Evolutionary conservation across 2,888 invertebrate genomes (phyloP).

Genomic region (Stegana nigrithorax): DNA sequence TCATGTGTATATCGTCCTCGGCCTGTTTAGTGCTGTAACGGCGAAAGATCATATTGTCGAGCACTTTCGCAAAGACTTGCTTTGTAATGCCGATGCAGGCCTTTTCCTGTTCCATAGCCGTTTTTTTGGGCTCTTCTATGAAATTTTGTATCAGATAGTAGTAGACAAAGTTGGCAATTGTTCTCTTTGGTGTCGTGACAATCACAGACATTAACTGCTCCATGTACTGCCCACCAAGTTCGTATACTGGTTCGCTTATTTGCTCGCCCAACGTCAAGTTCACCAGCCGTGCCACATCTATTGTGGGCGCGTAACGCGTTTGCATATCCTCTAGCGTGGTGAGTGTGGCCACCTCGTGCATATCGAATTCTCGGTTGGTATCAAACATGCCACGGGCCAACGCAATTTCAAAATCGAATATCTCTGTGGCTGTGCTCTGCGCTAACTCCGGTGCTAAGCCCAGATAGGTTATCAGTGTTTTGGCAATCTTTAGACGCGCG

Average conservation of each 20-base stretch:
- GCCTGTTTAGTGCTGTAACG: conserved; percentile 46
- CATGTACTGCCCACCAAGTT: conserved; percentile 46
- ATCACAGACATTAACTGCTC: conserved; percentile 46
- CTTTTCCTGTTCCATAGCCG: conserved; percentile 26
- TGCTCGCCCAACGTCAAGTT: conserved; percentile 44
- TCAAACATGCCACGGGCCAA: conserved; percentile 54
- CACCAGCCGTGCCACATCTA: conserved; percentile 50
- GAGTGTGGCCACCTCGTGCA: conserved; percentile 33
- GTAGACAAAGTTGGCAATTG: conserved; percentile 36
- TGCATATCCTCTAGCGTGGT: conserved; percentile 45
- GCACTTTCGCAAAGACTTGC: conserved; percentile 53
- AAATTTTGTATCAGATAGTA: conserved; percentile 52
- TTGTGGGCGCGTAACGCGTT: conserved; percentile 39
- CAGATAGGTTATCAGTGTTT: conserved; percentile 40
- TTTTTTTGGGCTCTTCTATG: conserved; percentile 30
- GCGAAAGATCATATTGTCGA: conserved; percentile 62
- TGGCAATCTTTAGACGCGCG: conserved; percentile 30
- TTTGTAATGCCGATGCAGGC: conserved; percentile 47
- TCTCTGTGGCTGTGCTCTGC: conserved; percentile 41
- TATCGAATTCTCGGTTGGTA: conserved; percentile 33
- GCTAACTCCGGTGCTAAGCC: conserved; percentile 38
- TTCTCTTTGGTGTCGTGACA: conserved; percentile 23
- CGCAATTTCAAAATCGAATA: conserved; percentile 55
- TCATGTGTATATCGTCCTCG: conserved; percentile 47
- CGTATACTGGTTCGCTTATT: conserved; percentile 44